These are phyloP conservation scores for Margaritifera margaritifera DNA, from an alignment of 2,888 invertebrate species.

Conservation along the genomic window DNA sequence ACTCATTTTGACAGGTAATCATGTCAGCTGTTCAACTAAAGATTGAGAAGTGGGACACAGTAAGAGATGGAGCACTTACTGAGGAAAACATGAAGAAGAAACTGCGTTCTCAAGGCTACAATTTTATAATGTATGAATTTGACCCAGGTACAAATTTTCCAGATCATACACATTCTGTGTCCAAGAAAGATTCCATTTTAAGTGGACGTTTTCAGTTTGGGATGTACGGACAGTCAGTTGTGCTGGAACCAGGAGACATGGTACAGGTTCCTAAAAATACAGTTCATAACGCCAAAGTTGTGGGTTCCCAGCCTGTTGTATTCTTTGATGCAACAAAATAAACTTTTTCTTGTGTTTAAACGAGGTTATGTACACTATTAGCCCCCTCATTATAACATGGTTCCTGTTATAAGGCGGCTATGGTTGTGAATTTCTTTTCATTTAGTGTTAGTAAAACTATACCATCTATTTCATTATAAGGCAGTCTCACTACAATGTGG, in stretches of 20 bases:
- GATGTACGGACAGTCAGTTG: slow-evolving; percentile 62
- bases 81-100: slow-evolving; percentile 59
- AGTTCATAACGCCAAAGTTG: slow-evolving; percentile 63
- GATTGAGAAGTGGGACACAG: slow-evolving; percentile 60
- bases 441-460: no score
- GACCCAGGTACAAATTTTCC: slow-evolving; percentile 63
- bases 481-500: no score
- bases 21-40: slow-evolving; percentile 29
- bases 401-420: no score
- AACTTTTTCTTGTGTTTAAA: neutral
- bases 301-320: slow-evolving; percentile 56
- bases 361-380: no score
- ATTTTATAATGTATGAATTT: slow-evolving; percentile 55
- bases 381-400: no score
- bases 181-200: slow-evolving; percentile 66
- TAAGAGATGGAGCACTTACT: slow-evolving; percentile 53
- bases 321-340: slow-evolving; percentile 62
- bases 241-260: slow-evolving; percentile 66
- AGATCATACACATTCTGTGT: slow-evolving; percentile 61
- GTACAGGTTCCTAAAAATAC: slow-evolving; percentile 61
- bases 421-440: no score
- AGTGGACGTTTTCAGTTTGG: slow-evolving; percentile 59
- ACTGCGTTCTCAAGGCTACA: slow-evolving; percentile 56
- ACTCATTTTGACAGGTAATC: neutral
- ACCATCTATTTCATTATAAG: no score